Evolutionary conservation across 1,140 invertebrate genomes (phyloP).

Genomic region (Papilio glaucus): DNA sequence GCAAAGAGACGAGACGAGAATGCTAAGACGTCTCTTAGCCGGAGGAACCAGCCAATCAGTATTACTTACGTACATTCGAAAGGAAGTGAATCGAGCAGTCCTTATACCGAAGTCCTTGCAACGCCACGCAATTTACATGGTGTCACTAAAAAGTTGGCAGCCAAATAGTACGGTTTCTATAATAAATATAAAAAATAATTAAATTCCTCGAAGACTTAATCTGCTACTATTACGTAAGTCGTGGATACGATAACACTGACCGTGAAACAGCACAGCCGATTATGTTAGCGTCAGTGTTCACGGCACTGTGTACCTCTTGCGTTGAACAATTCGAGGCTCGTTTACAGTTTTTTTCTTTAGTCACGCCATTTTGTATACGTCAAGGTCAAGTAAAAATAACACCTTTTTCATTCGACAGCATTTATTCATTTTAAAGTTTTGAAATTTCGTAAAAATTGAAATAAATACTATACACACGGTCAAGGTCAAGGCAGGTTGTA

Average conservation of each 20-base stretch:
- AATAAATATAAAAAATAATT: background rate
- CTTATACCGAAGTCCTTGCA: too few species aligned
- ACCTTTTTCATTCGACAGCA: slow-evolving; percentile 8
- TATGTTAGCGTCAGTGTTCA: slow-evolving; percentile 10
- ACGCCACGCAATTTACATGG: too few species aligned
- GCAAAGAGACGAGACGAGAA: too few species aligned
- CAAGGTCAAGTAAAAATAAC: slow-evolving; percentile 18
- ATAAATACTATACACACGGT: background rate
- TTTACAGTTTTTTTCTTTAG: slow-evolving; percentile 13
- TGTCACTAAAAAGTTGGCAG: background rate
- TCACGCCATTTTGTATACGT: slow-evolving; percentile 12
- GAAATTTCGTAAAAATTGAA: background rate
- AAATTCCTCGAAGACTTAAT: background rate
- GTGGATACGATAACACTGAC: slow-evolving; percentile 26
- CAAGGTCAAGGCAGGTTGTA: background rate
- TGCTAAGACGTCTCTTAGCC: too few species aligned
- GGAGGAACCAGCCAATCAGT: too few species aligned
- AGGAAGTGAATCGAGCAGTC: too few species aligned
- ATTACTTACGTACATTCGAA: too few species aligned
- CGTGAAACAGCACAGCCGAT: slow-evolving; percentile 7
- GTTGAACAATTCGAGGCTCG: background rate
- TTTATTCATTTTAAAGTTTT: background rate
- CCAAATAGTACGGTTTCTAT: background rate
- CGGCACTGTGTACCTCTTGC: background rate
- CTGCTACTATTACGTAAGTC: slow-evolving; percentile 15